Conservation (phyloP, 2,797 vertebrate species). For the Rhinoraja longicauda region DNA sequence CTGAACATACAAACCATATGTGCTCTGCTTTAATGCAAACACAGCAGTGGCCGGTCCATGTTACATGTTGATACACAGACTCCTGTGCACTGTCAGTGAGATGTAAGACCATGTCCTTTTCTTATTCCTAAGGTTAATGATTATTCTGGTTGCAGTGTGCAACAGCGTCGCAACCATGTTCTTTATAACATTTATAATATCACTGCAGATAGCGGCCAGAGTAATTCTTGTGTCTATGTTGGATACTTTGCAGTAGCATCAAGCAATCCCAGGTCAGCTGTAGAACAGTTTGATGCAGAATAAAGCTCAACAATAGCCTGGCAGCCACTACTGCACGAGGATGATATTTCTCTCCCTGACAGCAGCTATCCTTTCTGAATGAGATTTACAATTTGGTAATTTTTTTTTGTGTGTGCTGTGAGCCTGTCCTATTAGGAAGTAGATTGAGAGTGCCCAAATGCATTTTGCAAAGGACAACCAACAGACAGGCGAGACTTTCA, state of each 20-base stretch:
- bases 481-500: constrained; percentile 12
- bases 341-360: constrained; percentile 16
- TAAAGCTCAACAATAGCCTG: neutral
- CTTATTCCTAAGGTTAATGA: neutral
- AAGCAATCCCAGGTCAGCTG: neutral
- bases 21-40: neutral
- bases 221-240: neutral
- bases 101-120: neutral
- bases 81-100: neutral
- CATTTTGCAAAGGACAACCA: constrained; percentile 30
- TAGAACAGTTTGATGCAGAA: neutral
- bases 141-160: neutral
- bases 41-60: neutral
- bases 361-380: constrained; percentile 33
- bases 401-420: constrained; percentile 12
- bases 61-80: neutral
- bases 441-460: constrained; percentile 32
- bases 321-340: neutral
- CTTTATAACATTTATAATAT: neutral
- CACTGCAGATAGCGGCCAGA: neutral
- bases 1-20: neutral
- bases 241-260: neutral
- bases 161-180: neutral
- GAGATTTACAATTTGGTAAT: constrained; percentile 29
- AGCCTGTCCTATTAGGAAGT: constrained; percentile 33